Conservation (phyloP, 2,113 vertebrate genomes). For the Protobothrops mucrosquamatus region DNA sequence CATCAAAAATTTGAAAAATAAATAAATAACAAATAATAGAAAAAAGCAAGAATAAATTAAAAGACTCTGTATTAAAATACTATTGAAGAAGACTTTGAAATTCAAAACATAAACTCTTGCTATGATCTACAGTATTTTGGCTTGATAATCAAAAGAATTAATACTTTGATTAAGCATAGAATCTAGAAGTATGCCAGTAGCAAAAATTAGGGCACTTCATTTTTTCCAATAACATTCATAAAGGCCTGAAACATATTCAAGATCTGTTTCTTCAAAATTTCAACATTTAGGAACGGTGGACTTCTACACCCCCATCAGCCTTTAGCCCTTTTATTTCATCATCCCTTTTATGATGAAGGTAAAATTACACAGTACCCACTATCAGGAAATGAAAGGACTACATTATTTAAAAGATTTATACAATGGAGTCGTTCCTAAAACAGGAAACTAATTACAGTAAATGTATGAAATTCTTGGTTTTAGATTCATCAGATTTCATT, state of each 20-base stretch:
- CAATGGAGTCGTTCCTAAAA: not conserved
- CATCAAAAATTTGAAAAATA: not conserved
- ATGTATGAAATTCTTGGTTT: not conserved
- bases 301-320: not conserved
- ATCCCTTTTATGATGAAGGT: not conserved
- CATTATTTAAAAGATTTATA: not conserved
- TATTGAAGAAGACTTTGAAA: not conserved
- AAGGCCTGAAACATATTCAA: not conserved
- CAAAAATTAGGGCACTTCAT: not conserved
- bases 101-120: not conserved
- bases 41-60: not conserved
- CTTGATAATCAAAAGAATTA: not conserved
- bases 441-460: not conserved
- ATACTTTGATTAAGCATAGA: not conserved
- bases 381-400: not conserved
- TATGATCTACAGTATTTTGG: not conserved
- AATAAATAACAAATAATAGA: not conserved
- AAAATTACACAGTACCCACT: not conserved
- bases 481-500: not conserved
- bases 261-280: not conserved
- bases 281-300: not conserved
- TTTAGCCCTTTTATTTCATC: not conserved
- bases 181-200: not conserved
- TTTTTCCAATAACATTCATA: not conserved
- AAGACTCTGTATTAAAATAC: not conserved